Conservation (phyloP, 1,140 invertebrate species). For the Bathynomus jamesi region DNA sequence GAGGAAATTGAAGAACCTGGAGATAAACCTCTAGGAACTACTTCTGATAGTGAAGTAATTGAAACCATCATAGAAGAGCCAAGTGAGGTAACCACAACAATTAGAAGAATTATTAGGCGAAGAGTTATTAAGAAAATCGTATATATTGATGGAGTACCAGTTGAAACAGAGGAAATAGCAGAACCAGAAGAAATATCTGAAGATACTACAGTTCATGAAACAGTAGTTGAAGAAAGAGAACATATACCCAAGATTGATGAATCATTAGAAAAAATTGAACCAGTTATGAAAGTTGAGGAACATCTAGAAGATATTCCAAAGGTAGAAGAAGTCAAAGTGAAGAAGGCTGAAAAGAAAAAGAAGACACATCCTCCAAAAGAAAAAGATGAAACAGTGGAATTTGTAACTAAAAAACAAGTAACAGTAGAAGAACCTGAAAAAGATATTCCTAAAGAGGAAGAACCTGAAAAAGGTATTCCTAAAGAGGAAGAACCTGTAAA, state of each 20-base stretch:
- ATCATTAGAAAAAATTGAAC: too few relatives aligned
- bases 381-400: neutral
- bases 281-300: too few relatives aligned
- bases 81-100: neutral
- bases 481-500: too few relatives aligned
- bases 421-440: too few relatives aligned
- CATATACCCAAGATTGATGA: too few relatives aligned
- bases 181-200: constrained; percentile 15
- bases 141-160: constrained; percentile 14
- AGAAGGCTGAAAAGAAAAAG: neutral
- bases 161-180: constrained; percentile 21
- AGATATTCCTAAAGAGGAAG: too few relatives aligned
- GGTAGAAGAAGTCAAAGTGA: neutral
- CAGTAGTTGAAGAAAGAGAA: too few relatives aligned
- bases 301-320: too few relatives aligned
- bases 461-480: too few relatives aligned
- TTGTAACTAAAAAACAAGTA: too few relatives aligned
- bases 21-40: constrained; percentile 6
- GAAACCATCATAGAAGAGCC: neutral
- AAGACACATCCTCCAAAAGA: neutral
- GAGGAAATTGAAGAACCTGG: constrained; percentile 4
- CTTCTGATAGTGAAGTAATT: too few relatives aligned
- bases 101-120: constrained; percentile 6
- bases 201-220: too few relatives aligned
- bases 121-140: constrained; percentile 15